Conservation (phyloP, 2,113 vertebrate species). For the Pteronura brasiliensis region DNA sequence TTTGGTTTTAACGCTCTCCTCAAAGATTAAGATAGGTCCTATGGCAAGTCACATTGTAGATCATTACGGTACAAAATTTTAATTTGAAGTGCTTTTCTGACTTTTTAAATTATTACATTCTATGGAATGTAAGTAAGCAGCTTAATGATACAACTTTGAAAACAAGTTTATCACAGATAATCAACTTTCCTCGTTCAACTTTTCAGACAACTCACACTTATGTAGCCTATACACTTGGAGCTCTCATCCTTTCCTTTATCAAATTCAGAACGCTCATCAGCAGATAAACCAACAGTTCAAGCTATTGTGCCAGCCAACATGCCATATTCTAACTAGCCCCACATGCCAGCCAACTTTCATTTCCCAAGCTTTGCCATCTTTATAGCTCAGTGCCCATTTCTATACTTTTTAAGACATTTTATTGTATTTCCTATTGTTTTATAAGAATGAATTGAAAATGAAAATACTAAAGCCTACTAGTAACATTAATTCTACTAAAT, state of each 20-base stretch:
- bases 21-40: background rate
- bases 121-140: background rate
- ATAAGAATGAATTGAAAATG: background rate
- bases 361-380: slow-evolving; percentile 12
- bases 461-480: background rate
- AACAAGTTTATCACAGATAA: slow-evolving; percentile 31
- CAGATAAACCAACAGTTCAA: background rate
- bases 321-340: background rate
- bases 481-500: slow-evolving; percentile 10
- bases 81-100: background rate
- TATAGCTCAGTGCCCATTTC: slow-evolving; percentile 12
- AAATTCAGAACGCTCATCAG: background rate
- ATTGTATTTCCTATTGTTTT: background rate
- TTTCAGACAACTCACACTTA: background rate
- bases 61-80: background rate
- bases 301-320: background rate
- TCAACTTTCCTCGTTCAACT: background rate
- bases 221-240: background rate
- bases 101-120: background rate
- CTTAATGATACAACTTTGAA: background rate
- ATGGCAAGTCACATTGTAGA: background rate
- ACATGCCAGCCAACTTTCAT: background rate
- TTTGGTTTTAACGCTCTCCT: background rate
- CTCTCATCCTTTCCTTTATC: background rate
- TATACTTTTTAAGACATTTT: background rate